Evolutionary conservation across 1,140 invertebrate species (phyloP), one percentile per base, ranked within the genome.

Genomic region (Drosophila rhopaloa): DNA sequence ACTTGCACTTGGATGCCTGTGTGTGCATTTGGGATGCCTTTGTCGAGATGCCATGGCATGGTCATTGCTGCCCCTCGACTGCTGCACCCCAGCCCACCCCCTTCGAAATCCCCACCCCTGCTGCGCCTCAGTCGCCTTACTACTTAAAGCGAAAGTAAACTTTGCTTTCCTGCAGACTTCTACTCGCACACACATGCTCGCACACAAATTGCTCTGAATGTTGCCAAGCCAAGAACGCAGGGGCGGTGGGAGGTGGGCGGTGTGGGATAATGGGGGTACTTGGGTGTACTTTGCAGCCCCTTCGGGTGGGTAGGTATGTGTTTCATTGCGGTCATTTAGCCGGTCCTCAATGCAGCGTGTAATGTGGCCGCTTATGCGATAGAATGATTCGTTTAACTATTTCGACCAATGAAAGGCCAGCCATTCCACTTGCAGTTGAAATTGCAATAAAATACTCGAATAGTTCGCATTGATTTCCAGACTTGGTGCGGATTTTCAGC

Each of bases 131-230:
- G 24, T 46, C 54, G 55, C 55, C 63, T 56, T 72, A 80, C 84
- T 89, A 89, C 83, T 86, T 88, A 89, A 88, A 88, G 76, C 76
- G 76, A 89, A 88, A 83, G 83, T 84, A 89, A 88, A 88, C 76
- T 88, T 89, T 83, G 76, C 84, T 80, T 80, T 80, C 63, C 57
- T 55, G 75, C 82, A 70, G 63, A 66, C 81, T 61, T 81, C 76
- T 53, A 53, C 66, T 40, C 56, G 68, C 44, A 65, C 46, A 44
- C 43, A 57, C 63, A 37, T 75, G 55, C 63, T 40, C 53, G 57
- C 66, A 54, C 66, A 68, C 57, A 66, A 78, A 68, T 72, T 72
- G 68, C 66, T 72, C 65, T 50, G 66, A 74, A 85, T 77, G 80
- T 61, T 79, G 55, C 59, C 76, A 50, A 37, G 54, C 32, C 70